A percentile compares a stretch with the other conserved stretches of the same genome.
Evolutionary conservation across 53 echinoderm and acorn worm species (phyloP).

Genomic region (Echinarachnius parma): DNA sequence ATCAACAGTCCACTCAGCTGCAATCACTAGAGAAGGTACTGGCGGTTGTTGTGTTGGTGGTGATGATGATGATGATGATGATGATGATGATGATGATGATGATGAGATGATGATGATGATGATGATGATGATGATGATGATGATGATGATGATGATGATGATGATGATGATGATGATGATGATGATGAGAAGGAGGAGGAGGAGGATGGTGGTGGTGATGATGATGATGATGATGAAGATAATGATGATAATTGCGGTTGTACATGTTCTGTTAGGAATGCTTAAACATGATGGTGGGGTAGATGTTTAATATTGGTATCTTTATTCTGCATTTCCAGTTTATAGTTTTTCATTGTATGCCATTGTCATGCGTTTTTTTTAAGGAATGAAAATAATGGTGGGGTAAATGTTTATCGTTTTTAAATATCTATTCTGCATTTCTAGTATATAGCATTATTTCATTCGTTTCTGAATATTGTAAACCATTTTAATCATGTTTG

Average conservation of each 20-base stretch:
- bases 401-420: no score
- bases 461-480: no score
- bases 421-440: no score
- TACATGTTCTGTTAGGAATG: no score
- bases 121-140: neutral
- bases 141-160: neutral
- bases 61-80: neutral
- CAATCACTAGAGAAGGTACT: constrained; percentile 85
- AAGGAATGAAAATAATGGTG: no score
- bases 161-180: neutral
- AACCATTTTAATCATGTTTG: neutral
- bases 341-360: no score
- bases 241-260: neutral
- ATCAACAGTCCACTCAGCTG: constrained; percentile 73
- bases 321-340: no score
- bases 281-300: neutral
- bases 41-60: neutral
- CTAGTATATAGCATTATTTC: no score
- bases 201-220: neutral
- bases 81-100: neutral
- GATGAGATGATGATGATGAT: constrained; percentile 5
- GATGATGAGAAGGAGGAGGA: neutral
- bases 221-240: neutral
- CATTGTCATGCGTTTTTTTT: no score
- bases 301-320: no score